Base-by-base conservation (phyloP, 2,113 vertebrate genomes). In the Peucedramus taeniatus region DNA sequence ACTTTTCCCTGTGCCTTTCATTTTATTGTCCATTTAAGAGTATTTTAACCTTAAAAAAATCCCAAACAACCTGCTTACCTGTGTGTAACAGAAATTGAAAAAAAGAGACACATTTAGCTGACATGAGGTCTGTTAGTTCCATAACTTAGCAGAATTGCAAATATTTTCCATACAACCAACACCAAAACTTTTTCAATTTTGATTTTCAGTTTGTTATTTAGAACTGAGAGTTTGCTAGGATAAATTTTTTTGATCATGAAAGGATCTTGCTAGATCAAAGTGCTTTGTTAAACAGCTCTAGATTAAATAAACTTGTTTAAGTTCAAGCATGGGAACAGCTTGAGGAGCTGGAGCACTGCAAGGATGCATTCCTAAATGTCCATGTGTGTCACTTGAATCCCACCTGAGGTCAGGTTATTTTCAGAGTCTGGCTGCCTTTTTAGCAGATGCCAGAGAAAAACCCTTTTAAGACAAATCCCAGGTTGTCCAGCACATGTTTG, bases 171-270 rank as follows among this genome's bases (percentile, higher is more conserved):
- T 5, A 22, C 6, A 68, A 37, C 2, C 49, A 56, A 50, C 5
- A 80, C 27, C 16, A 15, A 54, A 61, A 59, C 1, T 17, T 11
- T 50, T 65, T 45, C 0, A 0, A 57, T 66, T 79, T 75, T 1
- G 1, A 54, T 33, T 64, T 64, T 56, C 3, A 5, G 5, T n/a
- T 70, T 65, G 7, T 24, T n/a, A 2, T 27, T 70, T 28, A 83
- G 54, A 86, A 24, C 6, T 15, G 13, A 45, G 16, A 45, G 22
- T 37, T 74, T 83, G 35, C 27, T 49, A 33, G 6, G 9, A 7
- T 39, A 47, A 66, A 23, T 47, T 51, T 15, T 47, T 45, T 37
- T 70, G 11, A 33, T 56, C 23, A 3, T 35, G 12, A 53, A 84
- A 59, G 7, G 10, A 30, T 35, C n/a, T 44, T 80, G 23, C 9